A percentile compares a stretch with the other conserved stretches of the same genome.
Evolutionary conservation across 2,888 invertebrate genomes (phyloP).

Genomic region (Drosophila basisetae): DNA sequence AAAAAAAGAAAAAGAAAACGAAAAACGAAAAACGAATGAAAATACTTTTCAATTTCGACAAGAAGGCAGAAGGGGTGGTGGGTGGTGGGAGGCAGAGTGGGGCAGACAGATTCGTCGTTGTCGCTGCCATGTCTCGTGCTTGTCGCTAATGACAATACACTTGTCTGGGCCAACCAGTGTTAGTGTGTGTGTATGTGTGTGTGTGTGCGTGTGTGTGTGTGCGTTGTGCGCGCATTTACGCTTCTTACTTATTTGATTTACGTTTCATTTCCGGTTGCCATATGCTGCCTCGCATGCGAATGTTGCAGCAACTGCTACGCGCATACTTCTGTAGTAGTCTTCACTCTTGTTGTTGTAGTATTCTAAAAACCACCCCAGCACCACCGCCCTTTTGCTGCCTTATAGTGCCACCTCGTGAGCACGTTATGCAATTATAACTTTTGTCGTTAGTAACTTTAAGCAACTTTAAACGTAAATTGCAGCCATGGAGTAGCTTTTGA

Average conservation of each 20-base stretch:
- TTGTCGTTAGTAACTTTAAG: conserved; percentile 83
- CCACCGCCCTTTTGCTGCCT: neutral
- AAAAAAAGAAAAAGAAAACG: neutral
- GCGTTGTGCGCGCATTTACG: conserved; percentile 66
- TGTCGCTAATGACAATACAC: conserved; percentile 80
- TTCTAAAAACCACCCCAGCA: neutral
- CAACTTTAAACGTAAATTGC: conserved; percentile 82
- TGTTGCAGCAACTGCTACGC: conserved; percentile 38
- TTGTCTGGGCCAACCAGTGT: conserved; percentile 30
- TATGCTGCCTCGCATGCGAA: conserved; percentile 76
- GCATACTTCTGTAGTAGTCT: conserved; percentile 3
- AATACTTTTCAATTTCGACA: conserved; percentile 75
- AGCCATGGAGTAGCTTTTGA: conserved; percentile 80
- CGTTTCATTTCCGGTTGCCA: conserved; percentile 83
- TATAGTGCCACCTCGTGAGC: conserved; percentile 45
- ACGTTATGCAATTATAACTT: conserved; percentile 84
- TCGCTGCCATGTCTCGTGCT: conserved; percentile 56
- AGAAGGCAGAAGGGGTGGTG: neutral
- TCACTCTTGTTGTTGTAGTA: neutral
- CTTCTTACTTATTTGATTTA: conserved; percentile 83
- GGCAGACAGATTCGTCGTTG: conserved; percentile 44
- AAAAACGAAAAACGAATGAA: conserved; percentile 9
- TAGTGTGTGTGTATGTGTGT: conserved; percentile 1
- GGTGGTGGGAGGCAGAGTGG: neutral
- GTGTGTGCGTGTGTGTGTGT: conserved; percentile 30